Evolutionary conservation across 2,113 vertebrate genomes (phyloP).

Genomic region (Atlantisia rogersi): DNA sequence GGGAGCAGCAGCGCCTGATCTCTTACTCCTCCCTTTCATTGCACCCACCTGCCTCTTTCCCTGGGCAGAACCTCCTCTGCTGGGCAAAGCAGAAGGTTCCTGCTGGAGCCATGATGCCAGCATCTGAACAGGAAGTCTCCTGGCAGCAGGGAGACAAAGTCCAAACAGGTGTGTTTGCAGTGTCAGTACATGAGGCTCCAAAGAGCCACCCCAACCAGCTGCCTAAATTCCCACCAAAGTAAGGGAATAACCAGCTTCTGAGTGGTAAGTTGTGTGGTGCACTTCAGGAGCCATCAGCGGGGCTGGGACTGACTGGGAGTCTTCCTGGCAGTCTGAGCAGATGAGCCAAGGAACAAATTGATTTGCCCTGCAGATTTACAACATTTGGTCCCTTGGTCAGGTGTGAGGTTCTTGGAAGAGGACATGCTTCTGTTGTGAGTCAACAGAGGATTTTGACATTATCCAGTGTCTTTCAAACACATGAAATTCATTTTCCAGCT

Average conservation of each 20-base stretch:
- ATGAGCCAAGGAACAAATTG: not conserved
- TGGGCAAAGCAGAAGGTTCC: not conserved
- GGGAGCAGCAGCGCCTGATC: not conserved
- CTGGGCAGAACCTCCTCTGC: not conserved
- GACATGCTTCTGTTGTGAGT: not conserved
- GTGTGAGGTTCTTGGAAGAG: not conserved
- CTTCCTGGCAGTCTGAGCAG: not conserved
- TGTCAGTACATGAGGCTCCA: not conserved
- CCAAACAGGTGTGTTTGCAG: not conserved
- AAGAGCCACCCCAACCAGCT: not conserved
- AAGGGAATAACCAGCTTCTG: not conserved
- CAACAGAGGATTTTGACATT: not conserved
- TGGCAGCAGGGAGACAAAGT: not conserved
- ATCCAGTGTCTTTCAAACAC: not conserved
- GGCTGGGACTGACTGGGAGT: not conserved
- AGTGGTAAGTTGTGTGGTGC: not conserved
- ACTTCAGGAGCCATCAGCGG: not conserved
- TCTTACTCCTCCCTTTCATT: accelerated
- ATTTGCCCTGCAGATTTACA: not conserved
- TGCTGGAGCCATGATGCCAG: not conserved
- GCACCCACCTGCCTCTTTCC: not conserved
- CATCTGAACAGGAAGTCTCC: not conserved
- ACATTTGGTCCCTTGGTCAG: not conserved
- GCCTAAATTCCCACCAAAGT: not conserved
- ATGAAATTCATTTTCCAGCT: not conserved